Evolutionary conservation across 2,797 vertebrate species (phyloP), one percentile per base, ranked within the genome.

Genomic region (Pogoniulus pusillus): DNA sequence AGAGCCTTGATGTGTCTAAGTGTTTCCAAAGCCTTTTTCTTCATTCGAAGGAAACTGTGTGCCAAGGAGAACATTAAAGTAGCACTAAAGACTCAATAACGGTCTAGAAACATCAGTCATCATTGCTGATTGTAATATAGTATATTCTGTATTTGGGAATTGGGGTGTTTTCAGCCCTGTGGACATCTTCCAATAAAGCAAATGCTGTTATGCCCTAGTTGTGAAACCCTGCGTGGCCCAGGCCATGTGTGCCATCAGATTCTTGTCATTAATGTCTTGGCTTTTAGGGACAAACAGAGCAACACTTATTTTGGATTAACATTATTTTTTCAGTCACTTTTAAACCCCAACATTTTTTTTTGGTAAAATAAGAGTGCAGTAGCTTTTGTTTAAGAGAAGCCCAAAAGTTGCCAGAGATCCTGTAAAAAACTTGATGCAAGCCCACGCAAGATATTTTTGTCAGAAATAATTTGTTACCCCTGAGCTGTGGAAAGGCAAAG

Each of bases 261-360:
- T 85, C 30, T 91, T 87, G 43, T 85, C 35, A 64, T 89, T 87
- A 75, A 75, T 78, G 57, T 74, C 66, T 80, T 88, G 90, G 45
- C 30, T 90, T 85, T 70, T 37, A 70, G 74, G 51, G 41, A 55
- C 51, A 78, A 87, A 47, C 12, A 91, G 10, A 82, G 18, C 27
- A 81, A 47, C 18, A 6, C 74, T 89, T 71, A 23, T 24, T 82
- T 59, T 84, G 51, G 51, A 27, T 85, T 81, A 81, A 64, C 15
- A 2, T 69, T 60, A 71, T 82, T 90, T 93, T 41, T 89, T 87
- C 58, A 39, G 62, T 86, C n/a, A 26, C 71, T 82, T 94, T 80
- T 66, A 93, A 95, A 70, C 32, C 1, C 13, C 16, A 30, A 5
- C 12, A 4, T 70, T 87, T 71, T 39, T 59, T 69, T 37, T n/a